These are phyloP conservation scores for Rhogogaster chlorosoma DNA, from an alignment of 2,888 invertebrate species.

Conservation along the genomic window DNA sequence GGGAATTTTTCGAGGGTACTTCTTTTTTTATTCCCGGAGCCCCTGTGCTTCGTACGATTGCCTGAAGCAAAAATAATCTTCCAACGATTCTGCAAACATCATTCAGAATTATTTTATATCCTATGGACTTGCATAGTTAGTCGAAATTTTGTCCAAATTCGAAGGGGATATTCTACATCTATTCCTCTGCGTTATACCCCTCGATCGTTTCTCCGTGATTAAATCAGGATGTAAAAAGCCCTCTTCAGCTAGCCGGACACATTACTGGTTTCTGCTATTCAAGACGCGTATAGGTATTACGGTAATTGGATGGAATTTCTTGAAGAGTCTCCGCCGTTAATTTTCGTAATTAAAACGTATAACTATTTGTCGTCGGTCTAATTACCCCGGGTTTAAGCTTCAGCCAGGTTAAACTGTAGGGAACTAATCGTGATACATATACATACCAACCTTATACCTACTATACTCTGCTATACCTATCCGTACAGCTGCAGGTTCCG, in stretches of 20 bases:
- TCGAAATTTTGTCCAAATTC: not conserved
- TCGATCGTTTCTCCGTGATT: not conserved
- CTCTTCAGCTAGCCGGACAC: not conserved
- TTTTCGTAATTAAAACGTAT: conserved; percentile 28
- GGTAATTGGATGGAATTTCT: not conserved
- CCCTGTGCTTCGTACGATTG: not conserved
- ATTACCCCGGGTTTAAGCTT: conserved; percentile 11
- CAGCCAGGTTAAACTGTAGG: conserved; percentile 38
- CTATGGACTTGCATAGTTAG: not conserved
- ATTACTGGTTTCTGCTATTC: not conserved
- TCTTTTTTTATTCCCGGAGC: not conserved
- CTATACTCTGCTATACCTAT: not conserved
- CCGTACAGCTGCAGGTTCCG: not conserved
- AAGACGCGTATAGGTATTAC: not conserved
- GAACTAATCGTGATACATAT: conserved; percentile 40
- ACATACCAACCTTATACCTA: not conserved
- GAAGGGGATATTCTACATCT: not conserved
- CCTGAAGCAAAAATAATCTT: not conserved
- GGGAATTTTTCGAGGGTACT: not conserved
- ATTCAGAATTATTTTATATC: not conserved
- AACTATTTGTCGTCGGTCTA: conserved; percentile 33
- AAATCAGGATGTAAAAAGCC: not conserved
- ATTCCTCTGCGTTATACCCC: not conserved
- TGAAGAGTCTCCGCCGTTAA: not conserved
- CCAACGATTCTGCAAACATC: not conserved